Conservation (phyloP, 2,888 invertebrate genomes). For the Lasiommata megera region DNA sequence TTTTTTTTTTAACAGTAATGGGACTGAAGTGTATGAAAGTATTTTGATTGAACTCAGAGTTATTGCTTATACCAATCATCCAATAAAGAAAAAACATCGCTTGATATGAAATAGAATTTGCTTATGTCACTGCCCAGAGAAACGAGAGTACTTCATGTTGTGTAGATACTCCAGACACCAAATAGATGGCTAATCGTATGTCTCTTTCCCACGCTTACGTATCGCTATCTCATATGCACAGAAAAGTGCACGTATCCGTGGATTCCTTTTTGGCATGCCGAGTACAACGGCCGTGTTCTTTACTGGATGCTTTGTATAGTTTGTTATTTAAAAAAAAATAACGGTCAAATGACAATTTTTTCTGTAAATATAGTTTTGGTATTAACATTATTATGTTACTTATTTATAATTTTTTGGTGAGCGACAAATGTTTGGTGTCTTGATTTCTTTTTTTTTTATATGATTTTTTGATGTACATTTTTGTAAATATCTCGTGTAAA, state of each 20-base stretch:
- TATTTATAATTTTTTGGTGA: conserved; percentile 56
- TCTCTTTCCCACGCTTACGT: neutral
- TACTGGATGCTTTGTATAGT: conserved; percentile 30
- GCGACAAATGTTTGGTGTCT: conserved; percentile 43
- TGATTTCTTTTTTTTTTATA: conserved; percentile 40
- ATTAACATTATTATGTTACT: conserved; percentile 35
- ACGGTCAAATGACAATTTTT: conserved; percentile 53
- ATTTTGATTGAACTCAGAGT: neutral
- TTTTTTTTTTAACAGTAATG: neutral
- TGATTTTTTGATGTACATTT: conserved; percentile 53
- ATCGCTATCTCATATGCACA: conserved; percentile 8
- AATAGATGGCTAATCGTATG: neutral
- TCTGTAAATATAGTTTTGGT: conserved; percentile 64
- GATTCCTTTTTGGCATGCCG: conserved; percentile 12
- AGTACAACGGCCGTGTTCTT: neutral
- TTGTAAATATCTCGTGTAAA: conserved; percentile 55
- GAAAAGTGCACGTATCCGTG: too few relatives aligned
- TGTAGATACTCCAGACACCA: neutral
- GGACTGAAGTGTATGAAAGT: conserved; percentile 4
- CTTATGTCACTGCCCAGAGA: conserved; percentile 56
- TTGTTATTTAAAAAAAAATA: conserved; percentile 45
- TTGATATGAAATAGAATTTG: neutral
- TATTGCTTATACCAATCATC: conserved; percentile 33
- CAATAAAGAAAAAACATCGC: conserved; percentile 34
- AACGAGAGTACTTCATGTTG: neutral